Percentiles rank a stretch among this genome's conserved stretches.
Conservation (phyloP, 1,140 invertebrate species). For the Polypedilum vanderplanki region DNA sequence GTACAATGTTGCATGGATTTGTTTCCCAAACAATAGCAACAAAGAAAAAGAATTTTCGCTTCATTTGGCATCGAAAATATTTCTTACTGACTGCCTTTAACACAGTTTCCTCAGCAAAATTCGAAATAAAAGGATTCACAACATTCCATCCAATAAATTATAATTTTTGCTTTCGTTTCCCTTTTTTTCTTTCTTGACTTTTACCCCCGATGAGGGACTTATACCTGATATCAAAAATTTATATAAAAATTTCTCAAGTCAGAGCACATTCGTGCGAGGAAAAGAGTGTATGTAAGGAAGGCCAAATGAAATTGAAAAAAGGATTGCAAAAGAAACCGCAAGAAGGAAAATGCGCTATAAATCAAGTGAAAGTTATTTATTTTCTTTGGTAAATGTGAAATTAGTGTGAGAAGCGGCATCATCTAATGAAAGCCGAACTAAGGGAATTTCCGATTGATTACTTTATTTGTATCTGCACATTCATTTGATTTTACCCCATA, state of each 20-base stretch:
- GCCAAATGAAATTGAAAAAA: background rate
- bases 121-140: too few relatives aligned
- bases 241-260: too few relatives aligned
- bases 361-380: conserved; percentile 20
- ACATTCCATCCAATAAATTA: too few relatives aligned
- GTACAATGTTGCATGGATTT: background rate
- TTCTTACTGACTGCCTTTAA: background rate
- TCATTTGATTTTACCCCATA: background rate
- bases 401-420: background rate
- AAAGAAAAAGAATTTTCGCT: background rate
- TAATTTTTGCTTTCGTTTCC: background rate
- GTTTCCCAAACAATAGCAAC: background rate
- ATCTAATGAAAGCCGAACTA: background rate
- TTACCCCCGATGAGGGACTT: too few relatives aligned
- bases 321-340: conserved; percentile 7
- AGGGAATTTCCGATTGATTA: conserved; percentile 26
- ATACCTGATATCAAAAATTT: too few relatives aligned
- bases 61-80: conserved; percentile 13
- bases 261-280: too few relatives aligned
- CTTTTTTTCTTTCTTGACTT: too few relatives aligned
- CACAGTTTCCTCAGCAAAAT: too few relatives aligned
- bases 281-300: too few relatives aligned
- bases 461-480: conserved; percentile 11
- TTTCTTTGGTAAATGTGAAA: conserved; percentile 3
- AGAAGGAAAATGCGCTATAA: conserved; percentile 15